Conservation (phyloP, 2,888 invertebrate species). For the Caenorhabditis wallacei region DNA sequence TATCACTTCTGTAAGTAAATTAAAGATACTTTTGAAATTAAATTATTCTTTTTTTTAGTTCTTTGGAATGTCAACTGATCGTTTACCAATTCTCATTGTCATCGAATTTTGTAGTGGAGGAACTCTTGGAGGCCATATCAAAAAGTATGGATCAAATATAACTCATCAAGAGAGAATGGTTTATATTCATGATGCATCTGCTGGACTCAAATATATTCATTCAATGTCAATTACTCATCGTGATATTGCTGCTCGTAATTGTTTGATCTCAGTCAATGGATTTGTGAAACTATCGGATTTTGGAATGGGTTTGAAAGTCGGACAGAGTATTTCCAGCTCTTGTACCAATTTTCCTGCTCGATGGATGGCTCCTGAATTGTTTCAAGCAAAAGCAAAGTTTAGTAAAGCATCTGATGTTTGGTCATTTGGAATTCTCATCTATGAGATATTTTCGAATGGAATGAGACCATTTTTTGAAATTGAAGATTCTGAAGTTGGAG, state of each 20-base stretch:
- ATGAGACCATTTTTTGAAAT: constrained; percentile 6
- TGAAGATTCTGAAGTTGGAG: not conserved
- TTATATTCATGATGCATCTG: constrained; percentile 85
- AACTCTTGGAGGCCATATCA: constrained; percentile 67
- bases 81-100: constrained; percentile 97
- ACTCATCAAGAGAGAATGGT: constrained; percentile 51
- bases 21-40: not conserved
- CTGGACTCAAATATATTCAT: constrained; percentile 91
- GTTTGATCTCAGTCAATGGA: constrained; percentile 85
- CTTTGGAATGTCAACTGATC: constrained; percentile 97
- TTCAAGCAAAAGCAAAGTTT: constrained; percentile 53
- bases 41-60: no score
- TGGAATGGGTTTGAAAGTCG: constrained; percentile 63
- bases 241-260: constrained; percentile 92
- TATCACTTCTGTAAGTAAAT: constrained; percentile 64
- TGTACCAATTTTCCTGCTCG: constrained; percentile 53
- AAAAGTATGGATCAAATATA: constrained; percentile 38
- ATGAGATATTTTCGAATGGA: constrained; percentile 65
- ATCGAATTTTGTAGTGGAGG: constrained; percentile 91
- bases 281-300: constrained; percentile 72
- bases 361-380: constrained; percentile 79
- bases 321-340: constrained; percentile 18
- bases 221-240: constrained; percentile 91
- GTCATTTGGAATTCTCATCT: constrained; percentile 72
- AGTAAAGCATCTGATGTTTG: constrained; percentile 72